phyloP scores from a whole-genome alignment of 1,140 invertebrate species.

The Musca domestica region DNA sequence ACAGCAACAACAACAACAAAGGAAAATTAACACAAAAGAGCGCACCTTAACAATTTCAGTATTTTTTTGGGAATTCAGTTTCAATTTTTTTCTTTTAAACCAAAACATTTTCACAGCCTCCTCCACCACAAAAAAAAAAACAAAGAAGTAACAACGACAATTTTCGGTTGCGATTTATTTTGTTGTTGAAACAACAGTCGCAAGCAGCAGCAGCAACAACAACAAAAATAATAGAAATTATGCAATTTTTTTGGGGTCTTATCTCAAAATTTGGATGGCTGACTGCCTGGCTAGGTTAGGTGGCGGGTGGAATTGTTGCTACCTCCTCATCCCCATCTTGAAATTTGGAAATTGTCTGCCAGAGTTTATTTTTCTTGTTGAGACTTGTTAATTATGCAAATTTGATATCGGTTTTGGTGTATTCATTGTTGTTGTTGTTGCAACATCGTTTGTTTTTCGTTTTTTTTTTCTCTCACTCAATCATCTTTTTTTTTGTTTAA shows the following conservation, averaged over 20 bases:
- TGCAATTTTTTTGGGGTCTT: constrained; percentile 1
- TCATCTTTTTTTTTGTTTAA: too few species aligned
- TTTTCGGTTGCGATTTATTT: not conserved
- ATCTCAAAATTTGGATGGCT: not conserved
- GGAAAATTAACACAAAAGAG: not conserved
- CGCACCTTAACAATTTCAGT: constrained; percentile 1
- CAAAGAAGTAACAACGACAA: not conserved
- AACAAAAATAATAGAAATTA: constrained; percentile 15
- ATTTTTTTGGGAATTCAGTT: not conserved
- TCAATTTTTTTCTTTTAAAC: not conserved
- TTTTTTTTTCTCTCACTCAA: too few species aligned
- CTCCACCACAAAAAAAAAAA: too few species aligned
- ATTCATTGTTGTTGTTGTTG: not conserved
- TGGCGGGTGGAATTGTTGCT: too few species aligned
- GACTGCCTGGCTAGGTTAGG: not conserved
- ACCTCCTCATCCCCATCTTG: not conserved
- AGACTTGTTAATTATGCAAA: constrained; percentile 16
- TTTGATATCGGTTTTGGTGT: not conserved
- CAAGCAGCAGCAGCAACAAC: too few species aligned
- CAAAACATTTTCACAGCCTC: constrained; percentile 9
- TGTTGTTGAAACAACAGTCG: too few species aligned
- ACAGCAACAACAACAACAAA: not conserved
- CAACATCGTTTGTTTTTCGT: too few species aligned
- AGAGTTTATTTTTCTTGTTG: too few species aligned
- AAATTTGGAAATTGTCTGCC: not conserved